These are phyloP conservation scores for Craterocephalus amniculus DNA, from an alignment of 2,797 vertebrate species.

Conservation along the genomic window DNA sequence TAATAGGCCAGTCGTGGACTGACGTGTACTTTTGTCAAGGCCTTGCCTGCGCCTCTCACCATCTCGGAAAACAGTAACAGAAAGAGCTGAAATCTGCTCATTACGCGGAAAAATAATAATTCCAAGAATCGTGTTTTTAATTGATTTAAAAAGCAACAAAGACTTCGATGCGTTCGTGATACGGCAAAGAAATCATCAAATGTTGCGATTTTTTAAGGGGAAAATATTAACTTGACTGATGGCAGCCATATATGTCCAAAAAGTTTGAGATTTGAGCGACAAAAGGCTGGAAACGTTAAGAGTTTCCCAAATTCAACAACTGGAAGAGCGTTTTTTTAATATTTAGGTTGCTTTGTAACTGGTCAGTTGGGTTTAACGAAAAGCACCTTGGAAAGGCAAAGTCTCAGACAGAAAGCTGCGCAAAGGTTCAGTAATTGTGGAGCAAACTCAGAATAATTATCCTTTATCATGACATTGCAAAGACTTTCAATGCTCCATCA, in stretches of 20 bases:
- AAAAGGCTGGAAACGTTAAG: not conserved
- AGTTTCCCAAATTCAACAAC: not conserved
- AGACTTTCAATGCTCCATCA: not conserved
- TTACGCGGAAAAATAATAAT: not conserved
- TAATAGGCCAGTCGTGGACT: constrained; percentile 53
- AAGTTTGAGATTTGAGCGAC: not conserved
- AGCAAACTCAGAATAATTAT: not conserved
- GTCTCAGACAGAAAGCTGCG: not conserved
- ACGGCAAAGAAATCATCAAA: no score
- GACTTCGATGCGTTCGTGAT: no score
- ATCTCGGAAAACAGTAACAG: constrained; percentile 19
- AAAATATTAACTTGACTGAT: not conserved
- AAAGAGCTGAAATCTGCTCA: constrained; percentile 8
- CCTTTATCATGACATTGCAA: not conserved
- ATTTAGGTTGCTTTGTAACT: not conserved
- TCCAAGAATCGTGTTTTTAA: not conserved
- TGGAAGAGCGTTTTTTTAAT: not conserved
- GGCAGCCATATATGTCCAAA: not conserved
- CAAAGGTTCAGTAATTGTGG: not conserved
- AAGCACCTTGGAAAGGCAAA: not conserved
- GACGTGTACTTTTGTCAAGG: constrained; percentile 43
- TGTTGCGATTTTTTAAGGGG: not conserved
- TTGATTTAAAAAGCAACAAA: no score
- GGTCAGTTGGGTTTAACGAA: not conserved
- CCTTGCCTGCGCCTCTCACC: constrained; percentile 18